Percentiles rank a stretch among this genome's conserved stretches.
These are phyloP conservation scores for Dexiosoma caninum DNA, from an alignment of 2,888 invertebrate genomes.

Conservation along the genomic window DNA sequence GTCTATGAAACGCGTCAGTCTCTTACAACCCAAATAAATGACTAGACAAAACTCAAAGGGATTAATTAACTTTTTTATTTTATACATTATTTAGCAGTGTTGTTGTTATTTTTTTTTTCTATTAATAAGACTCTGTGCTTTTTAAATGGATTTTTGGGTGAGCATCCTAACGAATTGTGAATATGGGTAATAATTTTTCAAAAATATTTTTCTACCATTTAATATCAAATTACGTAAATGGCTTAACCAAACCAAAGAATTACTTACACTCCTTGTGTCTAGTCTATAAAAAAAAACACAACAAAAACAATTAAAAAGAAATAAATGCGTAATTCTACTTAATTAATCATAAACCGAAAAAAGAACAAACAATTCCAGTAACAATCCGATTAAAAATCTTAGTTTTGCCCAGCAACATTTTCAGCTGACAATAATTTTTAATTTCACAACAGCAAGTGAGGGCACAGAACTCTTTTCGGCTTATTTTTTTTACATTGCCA, in stretches of 20 bases:
- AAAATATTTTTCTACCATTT: slow-evolving; percentile 3
- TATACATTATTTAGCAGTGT: neutral
- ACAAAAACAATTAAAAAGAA: too few species aligned
- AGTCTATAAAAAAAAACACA: neutral
- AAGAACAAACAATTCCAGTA: neutral
- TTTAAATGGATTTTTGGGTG: neutral
- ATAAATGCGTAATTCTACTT: neutral
- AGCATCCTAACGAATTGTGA: neutral
- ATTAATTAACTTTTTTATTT: neutral
- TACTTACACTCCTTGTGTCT: neutral
- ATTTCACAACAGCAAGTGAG: too few species aligned
- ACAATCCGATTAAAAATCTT: neutral
- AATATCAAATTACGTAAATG: neutral
- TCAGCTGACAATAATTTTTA: too few species aligned
- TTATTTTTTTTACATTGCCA: too few species aligned
- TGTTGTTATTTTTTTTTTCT: neutral
- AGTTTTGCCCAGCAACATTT: too few species aligned
- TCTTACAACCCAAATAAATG: too few species aligned
- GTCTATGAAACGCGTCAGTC: too few species aligned
- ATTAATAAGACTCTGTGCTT: neutral
- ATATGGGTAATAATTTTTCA: neutral
- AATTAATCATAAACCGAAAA: neutral
- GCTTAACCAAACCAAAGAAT: neutral
- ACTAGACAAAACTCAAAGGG: neutral
- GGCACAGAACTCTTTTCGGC: too few species aligned